These are phyloP conservation scores for Hemibagrus guttatus DNA, from an alignment of 2,797 vertebrate genomes.

Conservation along the genomic window DNA sequence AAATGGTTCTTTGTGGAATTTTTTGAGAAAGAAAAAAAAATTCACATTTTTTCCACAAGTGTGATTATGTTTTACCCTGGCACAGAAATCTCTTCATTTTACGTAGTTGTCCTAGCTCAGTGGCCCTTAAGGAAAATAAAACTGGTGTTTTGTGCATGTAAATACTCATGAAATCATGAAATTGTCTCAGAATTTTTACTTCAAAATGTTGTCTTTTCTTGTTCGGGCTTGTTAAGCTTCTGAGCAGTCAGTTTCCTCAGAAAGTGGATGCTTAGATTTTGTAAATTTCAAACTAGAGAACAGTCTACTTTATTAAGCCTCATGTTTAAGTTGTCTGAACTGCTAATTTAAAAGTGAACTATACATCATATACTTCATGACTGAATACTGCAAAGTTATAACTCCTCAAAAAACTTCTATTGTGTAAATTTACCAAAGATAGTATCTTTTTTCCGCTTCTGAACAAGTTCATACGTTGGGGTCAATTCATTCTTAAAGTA, in stretches of 20 bases:
- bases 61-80: no score
- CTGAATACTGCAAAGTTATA: neutral
- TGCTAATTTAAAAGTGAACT: neutral
- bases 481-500: neutral
- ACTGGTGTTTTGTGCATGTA: no score
- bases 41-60: no score
- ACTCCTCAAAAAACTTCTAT: neutral
- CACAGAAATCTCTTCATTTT: no score
- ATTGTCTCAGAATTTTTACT: no score
- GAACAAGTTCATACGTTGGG: neutral
- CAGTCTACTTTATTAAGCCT: neutral
- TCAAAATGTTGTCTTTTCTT: no score
- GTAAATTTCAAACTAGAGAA: neutral
- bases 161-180: no score
- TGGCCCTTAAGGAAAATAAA: no score
- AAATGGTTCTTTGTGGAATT: no score
- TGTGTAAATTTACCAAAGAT: neutral
- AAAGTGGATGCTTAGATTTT: neutral
- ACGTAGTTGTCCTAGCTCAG: no score
- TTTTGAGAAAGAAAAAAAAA: no score
- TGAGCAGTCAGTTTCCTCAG: neutral
- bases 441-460: neutral
- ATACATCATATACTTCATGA: neutral
- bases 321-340: neutral
- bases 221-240: no score